Conservation (phyloP, 2,888 invertebrate species). For the Agonopterix subpropinquella region DNA sequence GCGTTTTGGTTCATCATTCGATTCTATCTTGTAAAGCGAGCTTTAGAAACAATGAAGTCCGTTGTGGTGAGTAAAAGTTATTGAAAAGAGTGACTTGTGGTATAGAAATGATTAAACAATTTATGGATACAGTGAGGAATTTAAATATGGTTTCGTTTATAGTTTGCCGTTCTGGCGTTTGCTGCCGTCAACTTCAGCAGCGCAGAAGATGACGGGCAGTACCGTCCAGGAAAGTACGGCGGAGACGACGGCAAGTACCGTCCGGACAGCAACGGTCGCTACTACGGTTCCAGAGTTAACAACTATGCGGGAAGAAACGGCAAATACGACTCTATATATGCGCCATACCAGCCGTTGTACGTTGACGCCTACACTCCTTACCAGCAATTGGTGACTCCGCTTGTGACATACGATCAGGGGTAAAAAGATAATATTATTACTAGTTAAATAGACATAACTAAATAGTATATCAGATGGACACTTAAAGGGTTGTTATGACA, state of each 20-base stretch:
- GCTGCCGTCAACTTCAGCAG: conserved; percentile 29
- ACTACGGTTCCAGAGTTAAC: conserved; percentile 20
- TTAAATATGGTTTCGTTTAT: conserved; percentile 1
- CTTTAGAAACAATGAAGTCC: conserved; percentile 48
- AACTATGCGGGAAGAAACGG: conserved; percentile 20
- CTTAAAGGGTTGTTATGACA: too few species aligned
- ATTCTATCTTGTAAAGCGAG: conserved; percentile 33
- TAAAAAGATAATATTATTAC: too few species aligned
- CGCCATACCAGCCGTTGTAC: conserved; percentile 36
- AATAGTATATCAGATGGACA: too few species aligned
- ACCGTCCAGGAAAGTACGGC: conserved; percentile 49
- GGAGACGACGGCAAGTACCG: conserved; percentile 46
- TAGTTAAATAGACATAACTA: too few species aligned
- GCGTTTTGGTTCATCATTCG: conserved; percentile 43
- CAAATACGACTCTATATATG: conserved; percentile 17
- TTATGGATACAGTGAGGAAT: neutral
- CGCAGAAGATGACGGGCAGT: conserved; percentile 62
- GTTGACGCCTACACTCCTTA: conserved; percentile 30
- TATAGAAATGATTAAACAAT: neutral
- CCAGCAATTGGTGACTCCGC: conserved; percentile 42
- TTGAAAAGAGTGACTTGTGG: neutral
- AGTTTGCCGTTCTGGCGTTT: conserved; percentile 35
- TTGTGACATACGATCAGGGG: conserved; percentile 7
- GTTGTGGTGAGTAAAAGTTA: conserved; percentile 46
- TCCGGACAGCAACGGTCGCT: conserved; percentile 32